Percentiles rank a stretch among this genome's conserved stretches.
Conservation (phyloP, 2,797 vertebrate species). For the Potorous gilbertii region DNA sequence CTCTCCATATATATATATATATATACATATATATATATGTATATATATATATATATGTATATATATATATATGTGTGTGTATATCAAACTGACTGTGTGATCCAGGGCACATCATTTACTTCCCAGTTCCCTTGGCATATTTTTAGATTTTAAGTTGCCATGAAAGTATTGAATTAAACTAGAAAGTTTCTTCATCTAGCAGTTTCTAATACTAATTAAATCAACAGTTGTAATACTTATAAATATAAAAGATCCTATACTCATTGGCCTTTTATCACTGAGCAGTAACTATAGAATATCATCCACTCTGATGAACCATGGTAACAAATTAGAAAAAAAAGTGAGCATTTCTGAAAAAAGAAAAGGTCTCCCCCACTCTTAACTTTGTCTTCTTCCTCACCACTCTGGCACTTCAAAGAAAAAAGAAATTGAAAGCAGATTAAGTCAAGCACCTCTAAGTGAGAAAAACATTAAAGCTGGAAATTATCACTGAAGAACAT, state of each 20-base stretch:
- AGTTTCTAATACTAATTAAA: background rate
- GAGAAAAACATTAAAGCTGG: background rate
- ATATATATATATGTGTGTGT: background rate
- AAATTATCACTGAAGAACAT: background rate
- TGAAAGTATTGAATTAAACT: background rate
- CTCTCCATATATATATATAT: too few relatives aligned
- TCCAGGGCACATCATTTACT: background rate
- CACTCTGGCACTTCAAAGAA: background rate
- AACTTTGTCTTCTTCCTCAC: background rate
- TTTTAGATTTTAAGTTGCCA: background rate
- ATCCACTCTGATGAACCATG: background rate
- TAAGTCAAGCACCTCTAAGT: background rate
- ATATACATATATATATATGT: too few relatives aligned
- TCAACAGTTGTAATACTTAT: background rate
- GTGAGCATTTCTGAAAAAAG: background rate
- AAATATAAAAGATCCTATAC: background rate
- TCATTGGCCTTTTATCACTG: background rate
- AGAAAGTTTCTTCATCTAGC: background rate
- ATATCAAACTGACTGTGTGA: background rate
- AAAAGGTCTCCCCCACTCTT: background rate
- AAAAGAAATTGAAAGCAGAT: background rate
- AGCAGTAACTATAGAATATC: background rate
- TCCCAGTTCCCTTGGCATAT: background rate
- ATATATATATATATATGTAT: too few relatives aligned
- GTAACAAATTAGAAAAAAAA: background rate